Base-by-base conservation (phyloP, 1,140 invertebrate genomes). In the Akabosia matsudoensis region DNA sequence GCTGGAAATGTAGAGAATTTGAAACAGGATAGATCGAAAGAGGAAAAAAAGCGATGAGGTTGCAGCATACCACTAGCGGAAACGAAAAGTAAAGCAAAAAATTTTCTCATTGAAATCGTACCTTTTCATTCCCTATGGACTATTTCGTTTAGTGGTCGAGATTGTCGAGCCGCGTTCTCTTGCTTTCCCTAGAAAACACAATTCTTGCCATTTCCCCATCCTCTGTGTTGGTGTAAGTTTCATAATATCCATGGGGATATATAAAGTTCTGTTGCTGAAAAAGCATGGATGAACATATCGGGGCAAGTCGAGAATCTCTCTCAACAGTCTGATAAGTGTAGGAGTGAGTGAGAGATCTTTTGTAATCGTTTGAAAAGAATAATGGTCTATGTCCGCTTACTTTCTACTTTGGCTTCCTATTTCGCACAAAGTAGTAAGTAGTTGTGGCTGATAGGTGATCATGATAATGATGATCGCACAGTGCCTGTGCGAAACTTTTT, bases 61-160 rank as follows among this genome's bases (percentile, higher is more conserved):
- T 30, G 61, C 10, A 18, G 37, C 18, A 45, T 45, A 45, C 37
- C 37, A 45, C 37, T 18, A 45, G 18, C 37, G 37, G 7, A 45
- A 45, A n/a, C n/a, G 37, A 45, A 45, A 45, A 56, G 54, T 45
- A 56, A 56, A 56, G 54, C 3, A 56, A 22, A 56, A 45, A 56
- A 56, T 56, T 56, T 56, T 56, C 54, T 22, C 54, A 56, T 56
- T 16, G 54, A 56, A 56, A 56, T 56, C 24, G 54, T 45, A 18
- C 37, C 37, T 4, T 56, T n/a, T n/a, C n/a, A 4, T 24, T 56
- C 54, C 54, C 54, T 7, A 3, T 56, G n/a, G 54, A 56, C 4
- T 22, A 56, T 56, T 56, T 7, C 54, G 54, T 22, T 56, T 56
- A 16, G 54, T 16, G 10, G n/a, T 24, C 22, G 54, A 4, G 4